A percentile compares a stretch with the other conserved stretches of the same genome.
phyloP scores from a whole-genome alignment of 2,113 vertebrate species.

The Channa argus region DNA sequence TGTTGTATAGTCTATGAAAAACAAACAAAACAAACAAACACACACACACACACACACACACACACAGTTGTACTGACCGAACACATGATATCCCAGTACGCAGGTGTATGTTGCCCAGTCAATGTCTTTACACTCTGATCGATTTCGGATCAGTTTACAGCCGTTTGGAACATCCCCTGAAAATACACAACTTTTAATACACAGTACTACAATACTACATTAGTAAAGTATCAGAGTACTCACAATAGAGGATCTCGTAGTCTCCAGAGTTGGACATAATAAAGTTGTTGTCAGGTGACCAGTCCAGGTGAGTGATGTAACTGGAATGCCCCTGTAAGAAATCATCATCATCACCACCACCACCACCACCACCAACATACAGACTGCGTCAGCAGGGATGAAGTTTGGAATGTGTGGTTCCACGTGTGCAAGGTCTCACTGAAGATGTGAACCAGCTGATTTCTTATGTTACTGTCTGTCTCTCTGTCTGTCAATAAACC shows the following conservation, averaged over 20 bases:
- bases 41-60: background rate
- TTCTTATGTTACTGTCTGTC: too few relatives aligned
- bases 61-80: constrained; percentile 85
- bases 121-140: constrained; percentile 97
- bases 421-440: too few relatives aligned
- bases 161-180: constrained; percentile 95
- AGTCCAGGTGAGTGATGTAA: constrained; percentile 99
- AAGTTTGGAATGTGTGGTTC: too few relatives aligned
- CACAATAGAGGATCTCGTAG: constrained; percentile 99
- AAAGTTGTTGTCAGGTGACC: constrained; percentile 97
- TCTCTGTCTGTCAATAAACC: too few relatives aligned
- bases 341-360: background rate
- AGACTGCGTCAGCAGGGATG: too few relatives aligned
- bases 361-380: background rate
- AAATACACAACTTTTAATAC: constrained; percentile 40
- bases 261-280: constrained; percentile 99
- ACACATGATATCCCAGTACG: constrained; percentile 97
- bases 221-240: constrained; percentile 76
- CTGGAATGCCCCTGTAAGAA: constrained; percentile 96
- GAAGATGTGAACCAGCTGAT: too few relatives aligned
- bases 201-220: background rate
- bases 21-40: background rate
- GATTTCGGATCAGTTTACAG: constrained; percentile 96
- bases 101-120: constrained; percentile 97
- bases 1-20: background rate